These are phyloP conservation scores for Columbina picui DNA, from an alignment of 2,113 vertebrate genomes.

Conservation along the genomic window DNA sequence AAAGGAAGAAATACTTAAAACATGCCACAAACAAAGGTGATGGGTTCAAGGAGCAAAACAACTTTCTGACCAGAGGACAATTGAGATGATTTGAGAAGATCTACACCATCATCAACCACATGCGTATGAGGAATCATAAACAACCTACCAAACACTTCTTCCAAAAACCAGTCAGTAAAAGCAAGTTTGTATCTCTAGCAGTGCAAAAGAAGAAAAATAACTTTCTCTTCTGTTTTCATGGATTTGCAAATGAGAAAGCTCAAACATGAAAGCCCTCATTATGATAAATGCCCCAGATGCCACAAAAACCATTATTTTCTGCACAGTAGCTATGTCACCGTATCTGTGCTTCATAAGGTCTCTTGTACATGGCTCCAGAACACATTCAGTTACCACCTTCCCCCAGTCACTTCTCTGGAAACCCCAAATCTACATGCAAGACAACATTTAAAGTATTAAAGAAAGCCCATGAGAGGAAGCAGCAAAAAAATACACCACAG, in stretches of 20 bases:
- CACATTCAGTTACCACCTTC: neutral
- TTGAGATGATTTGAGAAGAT: neutral
- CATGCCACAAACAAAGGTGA: neutral
- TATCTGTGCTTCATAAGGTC: neutral
- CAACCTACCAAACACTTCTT: neutral
- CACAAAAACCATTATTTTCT: neutral
- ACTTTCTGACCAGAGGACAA: neutral
- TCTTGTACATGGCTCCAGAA: neutral
- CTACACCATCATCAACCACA: neutral
- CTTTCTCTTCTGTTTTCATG: neutral
- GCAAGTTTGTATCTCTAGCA: neutral
- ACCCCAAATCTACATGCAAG: neutral
- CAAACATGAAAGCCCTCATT: neutral
- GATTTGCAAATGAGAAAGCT: neutral
- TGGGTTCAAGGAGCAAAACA: neutral
- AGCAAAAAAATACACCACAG: neutral
- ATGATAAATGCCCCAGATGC: neutral
- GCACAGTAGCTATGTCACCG: neutral
- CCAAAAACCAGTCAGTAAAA: neutral
- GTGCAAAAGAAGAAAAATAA: neutral
- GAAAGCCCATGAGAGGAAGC: neutral
- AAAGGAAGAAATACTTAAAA: neutral
- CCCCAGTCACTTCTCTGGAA: neutral
- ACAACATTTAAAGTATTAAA: neutral
- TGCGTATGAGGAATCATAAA: accelerated